Evolutionary conservation across 2,888 invertebrate species (phyloP).

Genomic region (Agrochola lota): DNA sequence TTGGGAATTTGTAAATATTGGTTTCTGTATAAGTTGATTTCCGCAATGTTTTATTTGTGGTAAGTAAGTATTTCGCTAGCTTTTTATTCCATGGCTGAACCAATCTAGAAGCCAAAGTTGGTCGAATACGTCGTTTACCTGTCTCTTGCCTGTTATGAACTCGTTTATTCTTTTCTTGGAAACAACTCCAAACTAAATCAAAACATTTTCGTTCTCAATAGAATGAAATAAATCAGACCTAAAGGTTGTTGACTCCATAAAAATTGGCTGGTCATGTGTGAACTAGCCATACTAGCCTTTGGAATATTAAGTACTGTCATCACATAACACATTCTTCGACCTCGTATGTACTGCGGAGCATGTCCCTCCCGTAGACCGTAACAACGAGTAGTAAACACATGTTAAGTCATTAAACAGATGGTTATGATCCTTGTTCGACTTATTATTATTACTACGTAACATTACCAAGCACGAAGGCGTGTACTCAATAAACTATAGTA

Average conservation of each 20-base stretch:
- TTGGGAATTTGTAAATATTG: background rate
- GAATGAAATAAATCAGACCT: constrained; percentile 29
- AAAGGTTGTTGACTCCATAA: constrained; percentile 40
- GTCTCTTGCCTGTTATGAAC: constrained; percentile 17
- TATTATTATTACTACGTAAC: constrained; percentile 9
- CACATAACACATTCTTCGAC: constrained; percentile 34
- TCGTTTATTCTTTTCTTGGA: constrained; percentile 13
- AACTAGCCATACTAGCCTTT: constrained; percentile 29
- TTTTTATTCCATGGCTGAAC: background rate
- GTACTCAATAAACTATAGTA: background rate
- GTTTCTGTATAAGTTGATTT: background rate
- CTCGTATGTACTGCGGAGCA: constrained; percentile 2
- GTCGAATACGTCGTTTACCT: constrained; percentile 21
- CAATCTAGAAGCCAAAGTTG: constrained; percentile 22
- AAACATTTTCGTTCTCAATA: constrained; percentile 38
- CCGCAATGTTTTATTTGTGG: background rate
- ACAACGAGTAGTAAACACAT: constrained; percentile 28
- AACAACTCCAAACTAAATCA: constrained; percentile 36
- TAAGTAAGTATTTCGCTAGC: background rate
- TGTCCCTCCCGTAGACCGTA: constrained; percentile 6
- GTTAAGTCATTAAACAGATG: constrained; percentile 33
- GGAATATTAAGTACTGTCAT: constrained; percentile 47
- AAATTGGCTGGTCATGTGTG: constrained; percentile 30
- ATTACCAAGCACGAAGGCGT: background rate
- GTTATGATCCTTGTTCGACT: constrained; percentile 5